phyloP scores from a whole-genome alignment of 2,113 vertebrate genomes.

The Sylvilagus bachmani region DNA sequence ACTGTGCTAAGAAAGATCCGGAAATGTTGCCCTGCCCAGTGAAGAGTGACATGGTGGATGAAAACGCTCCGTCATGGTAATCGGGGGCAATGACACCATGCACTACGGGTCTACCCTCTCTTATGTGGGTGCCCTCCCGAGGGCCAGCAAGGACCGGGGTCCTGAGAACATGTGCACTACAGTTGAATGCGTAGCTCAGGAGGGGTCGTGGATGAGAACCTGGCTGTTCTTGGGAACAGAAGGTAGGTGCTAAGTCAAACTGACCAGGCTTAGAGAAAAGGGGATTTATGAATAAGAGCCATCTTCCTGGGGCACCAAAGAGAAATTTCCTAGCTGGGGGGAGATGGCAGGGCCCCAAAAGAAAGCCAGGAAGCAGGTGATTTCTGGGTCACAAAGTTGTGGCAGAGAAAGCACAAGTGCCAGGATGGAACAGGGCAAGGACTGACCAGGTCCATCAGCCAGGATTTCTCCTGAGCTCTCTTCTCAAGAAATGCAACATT shows the following conservation, averaged over 20 bases:
- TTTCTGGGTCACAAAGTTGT: background rate
- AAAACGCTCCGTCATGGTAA: background rate
- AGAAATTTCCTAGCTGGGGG: background rate
- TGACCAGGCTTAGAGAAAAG: background rate
- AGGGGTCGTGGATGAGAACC: background rate
- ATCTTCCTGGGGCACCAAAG: background rate
- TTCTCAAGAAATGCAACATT: background rate
- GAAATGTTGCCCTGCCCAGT: background rate
- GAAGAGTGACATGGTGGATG: background rate
- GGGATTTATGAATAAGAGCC: background rate
- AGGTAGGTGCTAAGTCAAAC: background rate
- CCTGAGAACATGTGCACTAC: background rate
- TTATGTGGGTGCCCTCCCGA: background rate
- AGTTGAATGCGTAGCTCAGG: background rate
- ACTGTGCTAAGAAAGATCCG: background rate
- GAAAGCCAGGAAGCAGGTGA: background rate
- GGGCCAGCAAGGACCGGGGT: background rate
- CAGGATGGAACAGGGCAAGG: background rate
- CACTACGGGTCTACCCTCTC: background rate
- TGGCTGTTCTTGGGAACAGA: background rate
- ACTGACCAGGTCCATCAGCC: background rate
- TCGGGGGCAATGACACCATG: background rate
- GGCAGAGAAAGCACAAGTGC: background rate
- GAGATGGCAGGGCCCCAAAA: background rate
- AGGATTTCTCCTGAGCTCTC: background rate